Base-by-base conservation (phyloP, 2,888 invertebrate species). In the Polietes domitor region DNA sequence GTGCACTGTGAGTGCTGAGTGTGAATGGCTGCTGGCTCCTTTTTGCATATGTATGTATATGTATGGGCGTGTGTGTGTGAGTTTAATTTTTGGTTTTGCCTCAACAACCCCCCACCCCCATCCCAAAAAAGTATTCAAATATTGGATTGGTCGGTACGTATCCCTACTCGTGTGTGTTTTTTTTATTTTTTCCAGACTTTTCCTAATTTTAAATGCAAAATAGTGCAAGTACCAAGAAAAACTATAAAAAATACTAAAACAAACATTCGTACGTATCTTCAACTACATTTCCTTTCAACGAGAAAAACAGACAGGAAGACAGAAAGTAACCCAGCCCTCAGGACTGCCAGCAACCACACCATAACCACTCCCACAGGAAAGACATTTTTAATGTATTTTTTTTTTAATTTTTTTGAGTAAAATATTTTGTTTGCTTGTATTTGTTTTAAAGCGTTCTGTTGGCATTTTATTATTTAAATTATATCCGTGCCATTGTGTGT, bases 121-220 rank as follows among this genome's bases (percentile, higher is more conserved):
- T 21, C 1, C 28, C 28, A 12, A 53, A 72, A 50, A 26, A 72
- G 12, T 28, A 15, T 19, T 32, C 50, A 12, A 72, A 55, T 72
- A 72, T 72, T 72, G 41, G 43, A 68, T 68, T 68, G 68, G 43
- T 43, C 19, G 12, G 24, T 68, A 24, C 68, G 24, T 43, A 68
- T 68, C 19, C 37, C 19, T 17, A 41, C n/a, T n/a, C n/a, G 3
- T 19, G 3, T 19, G 37, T 19, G 26, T 65, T 65, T 58, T 58
- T 58, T 65, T 26, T 55, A 17, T 47, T 70, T 63, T 73, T 58
- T 12, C 47, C 32, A 58, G 50, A 68, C 37, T 43, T 19, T 63
- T 75, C 70, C 77, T 77, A 74, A 83, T 80, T 80, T 83, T 70
- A 80, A 83, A 80, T 74, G 83, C 83, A 77, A 63, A 74, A 73